Percentiles rank a stretch among this genome's conserved stretches.
Evolutionary conservation across 2,113 vertebrate genomes (phyloP).

Genomic region (Spilogale gracilis): DNA sequence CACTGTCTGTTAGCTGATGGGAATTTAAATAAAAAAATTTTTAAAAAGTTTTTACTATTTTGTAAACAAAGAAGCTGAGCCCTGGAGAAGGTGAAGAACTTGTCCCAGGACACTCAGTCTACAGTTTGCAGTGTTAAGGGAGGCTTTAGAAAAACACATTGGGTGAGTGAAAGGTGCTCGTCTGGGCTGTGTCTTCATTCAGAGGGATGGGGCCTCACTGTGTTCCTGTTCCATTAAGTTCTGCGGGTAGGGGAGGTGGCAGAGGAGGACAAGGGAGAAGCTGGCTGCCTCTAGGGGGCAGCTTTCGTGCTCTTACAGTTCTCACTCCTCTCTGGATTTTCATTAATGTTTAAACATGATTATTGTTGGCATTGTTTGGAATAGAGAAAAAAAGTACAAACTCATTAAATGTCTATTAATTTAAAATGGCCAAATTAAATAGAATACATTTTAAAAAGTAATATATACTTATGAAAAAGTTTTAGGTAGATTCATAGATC

Average conservation of each 20-base stretch:
- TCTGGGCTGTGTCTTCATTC: background rate
- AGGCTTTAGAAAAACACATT: background rate
- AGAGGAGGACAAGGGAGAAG: background rate
- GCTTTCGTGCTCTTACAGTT: background rate
- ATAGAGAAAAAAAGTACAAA: background rate
- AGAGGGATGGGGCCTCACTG: background rate
- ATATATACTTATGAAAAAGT: background rate
- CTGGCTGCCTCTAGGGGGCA: background rate
- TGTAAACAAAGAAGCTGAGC: background rate
- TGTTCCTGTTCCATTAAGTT: background rate
- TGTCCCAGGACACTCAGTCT: background rate
- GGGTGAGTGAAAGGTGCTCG: background rate
- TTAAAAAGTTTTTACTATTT: background rate
- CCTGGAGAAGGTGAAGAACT: background rate
- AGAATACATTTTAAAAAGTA: constrained; percentile 32
- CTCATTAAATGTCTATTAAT: background rate
- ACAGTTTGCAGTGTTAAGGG: background rate
- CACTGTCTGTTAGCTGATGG: background rate
- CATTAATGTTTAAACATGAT: background rate
- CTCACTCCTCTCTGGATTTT: background rate
- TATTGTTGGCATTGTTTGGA: background rate
- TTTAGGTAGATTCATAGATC: constrained; percentile 1
- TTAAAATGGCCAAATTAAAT: constrained; percentile 24
- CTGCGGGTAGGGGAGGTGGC: background rate
- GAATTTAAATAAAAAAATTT: background rate